Percentiles rank a stretch among this genome's conserved stretches.
Evolutionary conservation across 2,797 vertebrate genomes (phyloP).

Genomic region (Pempheris klunzingeri): DNA sequence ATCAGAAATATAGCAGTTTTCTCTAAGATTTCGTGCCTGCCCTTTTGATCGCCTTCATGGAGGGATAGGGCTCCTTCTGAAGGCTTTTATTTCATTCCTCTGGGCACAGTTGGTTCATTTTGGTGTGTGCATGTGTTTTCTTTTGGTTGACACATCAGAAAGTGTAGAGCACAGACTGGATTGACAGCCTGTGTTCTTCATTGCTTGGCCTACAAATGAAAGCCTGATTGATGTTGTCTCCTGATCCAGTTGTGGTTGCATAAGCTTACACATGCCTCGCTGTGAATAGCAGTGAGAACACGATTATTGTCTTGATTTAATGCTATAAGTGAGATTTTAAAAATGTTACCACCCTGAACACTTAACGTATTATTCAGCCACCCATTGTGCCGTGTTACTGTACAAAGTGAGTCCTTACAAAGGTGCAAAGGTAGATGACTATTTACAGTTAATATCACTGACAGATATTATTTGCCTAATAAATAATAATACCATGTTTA

Average conservation of each 20-base stretch:
- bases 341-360: background rate
- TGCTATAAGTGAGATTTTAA: background rate
- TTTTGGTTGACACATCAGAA: constrained; percentile 11
- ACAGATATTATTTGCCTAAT: no score
- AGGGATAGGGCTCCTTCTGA: no score
- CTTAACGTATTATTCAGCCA: background rate
- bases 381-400: no score
- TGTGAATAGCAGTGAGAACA: background rate
- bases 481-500: no score
- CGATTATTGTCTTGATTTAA: background rate
- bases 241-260: constrained; percentile 3
- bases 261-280: background rate
- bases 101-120: background rate
- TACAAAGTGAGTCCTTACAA: no score
- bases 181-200: background rate
- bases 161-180: constrained; percentile 11
- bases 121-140: constrained; percentile 22
- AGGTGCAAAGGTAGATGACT: no score
- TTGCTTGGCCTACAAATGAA: constrained; percentile 24
- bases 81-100: background rate
- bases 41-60: background rate
- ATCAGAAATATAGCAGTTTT: background rate
- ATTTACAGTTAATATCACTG: no score
- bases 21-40: background rate
- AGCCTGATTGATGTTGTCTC: constrained; percentile 17